A percentile compares a stretch with the other conserved stretches of the same genome.
Evolutionary conservation across 2,797 vertebrate species (phyloP).

Genomic region (Lepus oiostolus): DNA sequence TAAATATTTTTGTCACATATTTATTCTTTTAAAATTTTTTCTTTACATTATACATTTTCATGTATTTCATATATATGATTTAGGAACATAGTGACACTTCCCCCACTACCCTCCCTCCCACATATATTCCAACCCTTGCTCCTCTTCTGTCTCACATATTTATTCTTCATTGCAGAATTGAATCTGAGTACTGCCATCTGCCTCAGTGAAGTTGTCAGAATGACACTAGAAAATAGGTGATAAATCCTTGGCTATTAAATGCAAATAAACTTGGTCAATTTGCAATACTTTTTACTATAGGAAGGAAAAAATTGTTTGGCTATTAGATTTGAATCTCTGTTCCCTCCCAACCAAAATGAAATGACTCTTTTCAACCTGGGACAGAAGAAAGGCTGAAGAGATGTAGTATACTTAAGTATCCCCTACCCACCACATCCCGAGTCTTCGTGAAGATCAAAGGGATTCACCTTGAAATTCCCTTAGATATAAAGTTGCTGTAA

Average conservation of each 20-base stretch:
- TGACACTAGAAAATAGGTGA: background rate
- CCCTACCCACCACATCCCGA: background rate
- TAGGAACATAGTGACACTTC: too few relatives aligned
- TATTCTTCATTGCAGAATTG: background rate
- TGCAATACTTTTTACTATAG: background rate
- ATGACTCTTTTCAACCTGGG: background rate
- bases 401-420: fast-evolving
- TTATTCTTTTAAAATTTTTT: too few relatives aligned
- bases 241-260: background rate
- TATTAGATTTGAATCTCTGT: background rate
- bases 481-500: background rate
- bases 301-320: background rate
- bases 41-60: too few relatives aligned
- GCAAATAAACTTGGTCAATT: background rate
- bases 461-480: background rate
- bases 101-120: too few relatives aligned
- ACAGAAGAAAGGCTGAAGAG: background rate
- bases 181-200: background rate
- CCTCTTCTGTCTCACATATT: background rate
- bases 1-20: background rate
- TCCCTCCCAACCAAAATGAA: background rate
- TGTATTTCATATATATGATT: too few relatives aligned
- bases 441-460: background rate
- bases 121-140: too few relatives aligned
- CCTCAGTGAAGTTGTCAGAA: background rate